Base-by-base conservation (phyloP, 2,113 vertebrate genomes). In the Tonatia bakeri region DNA sequence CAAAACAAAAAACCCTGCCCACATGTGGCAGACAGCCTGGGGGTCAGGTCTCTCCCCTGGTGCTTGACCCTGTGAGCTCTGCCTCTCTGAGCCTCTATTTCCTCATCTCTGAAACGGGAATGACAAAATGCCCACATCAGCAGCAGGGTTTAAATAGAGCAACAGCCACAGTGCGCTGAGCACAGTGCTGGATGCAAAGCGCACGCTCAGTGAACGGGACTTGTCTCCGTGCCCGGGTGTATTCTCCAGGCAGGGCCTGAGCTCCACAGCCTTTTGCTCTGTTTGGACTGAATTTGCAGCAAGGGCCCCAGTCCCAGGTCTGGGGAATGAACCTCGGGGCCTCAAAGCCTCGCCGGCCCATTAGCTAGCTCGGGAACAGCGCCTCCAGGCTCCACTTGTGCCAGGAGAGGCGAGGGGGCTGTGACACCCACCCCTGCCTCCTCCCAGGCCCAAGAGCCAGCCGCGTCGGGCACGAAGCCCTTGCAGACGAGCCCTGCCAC, bases 151-250 rank as follows among this genome's bases (percentile, higher is more conserved):
- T 24, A 54, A 92, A 52, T 14, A 16, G 93, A 69, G 19, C 43
- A 3, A 7, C 64, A 79, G 70, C 56, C 33, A 20, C 64, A 4
- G n/a, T 0, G 4, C 0, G 17, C 36, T 76, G 2, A 11, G 31
- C 13, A 4, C 47, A 33, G 67, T 5, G 20, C 56, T 36, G 73
- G 75, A 59, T 7, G 67, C 38, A 9, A 54, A 22, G 28, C 15
- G 4, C 24, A 1, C 0, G 0, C 72, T 26, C 65, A 5, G 1
- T 20, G 59, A 33, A 43, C 5, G 15, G 45, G 13, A 6, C 9
- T 73, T 28, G 43, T 17, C 6, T 4, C 43, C 26, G 5, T 5
- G 33, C 22, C 36, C 56, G 16, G 0, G 17, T 40, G 84, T 24
- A 14, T 40, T 59, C 45, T 64, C 20, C 4, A 4, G 20, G n/a